Evolutionary conservation across 2,888 invertebrate genomes (phyloP), one percentile per base, ranked within the genome.

Genomic region (Anthophora plumipes): DNA sequence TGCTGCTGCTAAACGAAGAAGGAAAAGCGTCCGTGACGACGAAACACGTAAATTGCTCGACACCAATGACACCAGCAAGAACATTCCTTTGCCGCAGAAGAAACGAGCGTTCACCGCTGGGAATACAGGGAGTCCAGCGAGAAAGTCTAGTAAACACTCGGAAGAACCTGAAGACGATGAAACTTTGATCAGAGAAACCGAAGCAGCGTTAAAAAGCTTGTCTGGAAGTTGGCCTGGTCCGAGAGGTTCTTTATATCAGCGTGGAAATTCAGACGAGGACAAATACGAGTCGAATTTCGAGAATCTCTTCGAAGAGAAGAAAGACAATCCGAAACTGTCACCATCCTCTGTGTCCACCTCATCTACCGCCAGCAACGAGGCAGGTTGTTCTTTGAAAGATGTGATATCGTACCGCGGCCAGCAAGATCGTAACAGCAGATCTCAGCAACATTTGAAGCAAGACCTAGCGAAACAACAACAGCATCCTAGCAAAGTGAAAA

Each of bases 171-270:
- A 96, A 88, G 97, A 97, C 88, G 97, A 97, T 91, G 98, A 98
- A 92, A 96, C 96, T 0, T 94, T 97, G 71, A 97, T 98, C 82
- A 95, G 97, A 67, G 98, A 98, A 93, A 98, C 98, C 3, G 98
- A 98, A 92, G 97, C 97, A 1, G 98, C 98, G 0, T 93, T 98
- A 43, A 97, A 97, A 92, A 97, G 97, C 87, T 94, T 98, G n/a
- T 97, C 98, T 0, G 97, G 97, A 20, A 97, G 96, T 92, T 97
- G 97, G 97, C 96, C 96, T 8, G 96, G 96, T 17, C 96, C 96
- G 39, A 94, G 96, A 61, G 95, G 95, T 9, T 95, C 95, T 46
- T 91, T 93, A 80, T 96, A 96, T 89, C 95, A 96, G 72, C 94
- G 95, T 69, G 93, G 93, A 11, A 95, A 95, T 82, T 95, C 96